Percentiles rank a stretch among this genome's conserved stretches.
Evolutionary conservation across 2,797 vertebrate species (phyloP).

Genomic region (Galagoides demidoff): DNA sequence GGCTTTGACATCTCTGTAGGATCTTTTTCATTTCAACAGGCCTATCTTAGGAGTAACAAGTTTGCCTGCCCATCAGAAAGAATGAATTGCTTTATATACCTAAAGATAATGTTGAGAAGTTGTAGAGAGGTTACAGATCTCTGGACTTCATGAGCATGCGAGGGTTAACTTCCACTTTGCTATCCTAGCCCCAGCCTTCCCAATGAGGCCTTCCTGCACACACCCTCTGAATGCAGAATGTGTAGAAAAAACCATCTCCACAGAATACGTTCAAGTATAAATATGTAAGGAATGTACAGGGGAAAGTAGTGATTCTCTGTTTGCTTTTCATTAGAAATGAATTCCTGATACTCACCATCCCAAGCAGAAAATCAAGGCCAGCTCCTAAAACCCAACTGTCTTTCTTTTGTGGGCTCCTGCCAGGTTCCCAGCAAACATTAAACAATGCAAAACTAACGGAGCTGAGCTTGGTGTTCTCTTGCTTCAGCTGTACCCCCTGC

Average conservation of each 20-base stretch:
- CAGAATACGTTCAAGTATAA: conserved; percentile 77
- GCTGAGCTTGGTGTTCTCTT: conserved; percentile 75
- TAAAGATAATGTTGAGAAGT: not conserved
- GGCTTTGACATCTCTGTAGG: not conserved
- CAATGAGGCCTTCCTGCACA: conserved; percentile 79
- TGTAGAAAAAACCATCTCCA: conserved; percentile 72
- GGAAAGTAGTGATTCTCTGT: conserved; percentile 83
- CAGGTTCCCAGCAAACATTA: conserved; percentile 85
- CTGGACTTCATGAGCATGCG: conserved; percentile 21
- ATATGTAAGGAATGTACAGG: conserved; percentile 86
- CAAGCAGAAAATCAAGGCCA: conserved; percentile 86
- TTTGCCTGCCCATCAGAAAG: not conserved
- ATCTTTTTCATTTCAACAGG: not conserved
- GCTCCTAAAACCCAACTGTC: conserved; percentile 81
- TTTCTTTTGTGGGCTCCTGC: conserved; percentile 82
- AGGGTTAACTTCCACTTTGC: conserved; percentile 76
- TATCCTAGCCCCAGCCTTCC: conserved; percentile 62
- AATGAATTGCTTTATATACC: not conserved
- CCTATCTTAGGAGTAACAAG: not conserved
- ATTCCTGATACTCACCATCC: conserved; percentile 87
- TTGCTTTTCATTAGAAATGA: conserved; percentile 89
- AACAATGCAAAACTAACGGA: conserved; percentile 72
- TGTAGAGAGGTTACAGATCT: not conserved
- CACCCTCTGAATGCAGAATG: conserved; percentile 75
- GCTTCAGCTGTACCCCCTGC: conserved; percentile 70